phyloP scores from a whole-genome alignment of 2,113 vertebrate species.

The Petaurus breviceps region DNA sequence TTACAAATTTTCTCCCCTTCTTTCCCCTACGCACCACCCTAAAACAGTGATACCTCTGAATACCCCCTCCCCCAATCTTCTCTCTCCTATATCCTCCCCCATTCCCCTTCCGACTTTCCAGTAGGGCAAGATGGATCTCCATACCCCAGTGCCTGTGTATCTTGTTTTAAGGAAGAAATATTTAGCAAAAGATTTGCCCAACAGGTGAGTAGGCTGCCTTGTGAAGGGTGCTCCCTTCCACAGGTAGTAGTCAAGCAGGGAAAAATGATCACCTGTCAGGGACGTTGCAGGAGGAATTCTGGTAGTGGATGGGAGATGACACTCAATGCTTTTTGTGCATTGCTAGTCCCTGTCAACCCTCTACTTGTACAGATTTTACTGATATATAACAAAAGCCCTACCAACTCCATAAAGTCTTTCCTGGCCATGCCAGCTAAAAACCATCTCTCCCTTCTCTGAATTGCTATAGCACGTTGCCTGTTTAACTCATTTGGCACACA shows the following conservation, averaged over 20 bases:
- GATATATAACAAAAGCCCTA: background rate
- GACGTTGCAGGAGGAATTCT: background rate
- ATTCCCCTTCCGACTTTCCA: too few species aligned
- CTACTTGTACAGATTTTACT: background rate
- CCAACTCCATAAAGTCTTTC: background rate
- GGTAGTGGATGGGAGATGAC: background rate
- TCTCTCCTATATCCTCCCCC: too few species aligned
- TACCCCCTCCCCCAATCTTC: too few species aligned
- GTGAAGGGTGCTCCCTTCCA: background rate
- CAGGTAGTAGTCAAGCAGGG: background rate
- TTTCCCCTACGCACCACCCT: too few species aligned
- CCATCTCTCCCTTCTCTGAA: background rate
- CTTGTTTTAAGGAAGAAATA: background rate
- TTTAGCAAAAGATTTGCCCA: background rate
- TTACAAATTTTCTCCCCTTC: too few species aligned
- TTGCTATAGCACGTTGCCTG: background rate
- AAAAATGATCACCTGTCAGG: background rate
- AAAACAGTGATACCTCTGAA: too few species aligned
- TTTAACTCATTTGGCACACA: background rate
- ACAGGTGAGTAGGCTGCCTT: background rate
- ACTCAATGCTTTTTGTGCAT: background rate
- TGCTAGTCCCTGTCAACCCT: background rate
- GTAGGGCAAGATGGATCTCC: too few species aligned
- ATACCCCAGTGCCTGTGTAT: too few species aligned
- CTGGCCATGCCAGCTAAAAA: background rate